Evolutionary conservation across 2,797 vertebrate species (phyloP).

Genomic region (Craterocephalus amniculus): DNA sequence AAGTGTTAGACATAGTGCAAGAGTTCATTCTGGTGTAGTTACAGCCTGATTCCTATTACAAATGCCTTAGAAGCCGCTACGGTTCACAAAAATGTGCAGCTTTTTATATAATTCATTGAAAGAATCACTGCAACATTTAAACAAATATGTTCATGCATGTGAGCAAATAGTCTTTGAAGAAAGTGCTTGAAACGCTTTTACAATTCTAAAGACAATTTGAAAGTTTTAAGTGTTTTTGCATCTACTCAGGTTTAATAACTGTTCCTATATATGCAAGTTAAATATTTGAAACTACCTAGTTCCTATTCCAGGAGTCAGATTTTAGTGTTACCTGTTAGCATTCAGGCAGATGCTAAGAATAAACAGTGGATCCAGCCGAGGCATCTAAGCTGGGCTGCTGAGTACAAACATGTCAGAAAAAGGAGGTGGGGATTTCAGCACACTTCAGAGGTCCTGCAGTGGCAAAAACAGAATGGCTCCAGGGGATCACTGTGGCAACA

Average conservation of each 20-base stretch:
- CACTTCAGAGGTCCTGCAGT: constrained; percentile 39
- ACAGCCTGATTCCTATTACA: constrained; percentile 24
- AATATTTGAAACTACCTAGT: neutral
- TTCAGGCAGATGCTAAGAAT: constrained; percentile 18
- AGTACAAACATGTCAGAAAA: constrained; percentile 55
- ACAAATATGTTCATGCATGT: neutral
- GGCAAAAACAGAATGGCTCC: constrained; percentile 42
- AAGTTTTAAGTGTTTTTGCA: neutral
- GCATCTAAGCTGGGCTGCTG: constrained; percentile 28
- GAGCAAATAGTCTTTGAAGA: neutral
- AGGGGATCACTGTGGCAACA: constrained; percentile 52
- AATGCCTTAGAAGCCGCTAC: constrained; percentile 15
- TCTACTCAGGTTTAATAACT: neutral
- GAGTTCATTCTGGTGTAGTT: constrained; percentile 33
- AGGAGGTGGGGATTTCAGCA: constrained; percentile 40
- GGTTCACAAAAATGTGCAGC: neutral
- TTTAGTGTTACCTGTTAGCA: constrained; percentile 10
- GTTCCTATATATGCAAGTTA: neutral
- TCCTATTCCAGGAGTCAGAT: constrained; percentile 5
- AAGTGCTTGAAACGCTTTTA: neutral
- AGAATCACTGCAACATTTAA: neutral
- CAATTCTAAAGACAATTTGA: neutral
- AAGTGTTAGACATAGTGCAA: constrained; percentile 4
- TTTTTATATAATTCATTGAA: neutral
- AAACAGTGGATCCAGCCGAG: constrained; percentile 25